Base-by-base conservation (phyloP, 2,888 invertebrate species). In the Reticulitermes lucifugus region DNA sequence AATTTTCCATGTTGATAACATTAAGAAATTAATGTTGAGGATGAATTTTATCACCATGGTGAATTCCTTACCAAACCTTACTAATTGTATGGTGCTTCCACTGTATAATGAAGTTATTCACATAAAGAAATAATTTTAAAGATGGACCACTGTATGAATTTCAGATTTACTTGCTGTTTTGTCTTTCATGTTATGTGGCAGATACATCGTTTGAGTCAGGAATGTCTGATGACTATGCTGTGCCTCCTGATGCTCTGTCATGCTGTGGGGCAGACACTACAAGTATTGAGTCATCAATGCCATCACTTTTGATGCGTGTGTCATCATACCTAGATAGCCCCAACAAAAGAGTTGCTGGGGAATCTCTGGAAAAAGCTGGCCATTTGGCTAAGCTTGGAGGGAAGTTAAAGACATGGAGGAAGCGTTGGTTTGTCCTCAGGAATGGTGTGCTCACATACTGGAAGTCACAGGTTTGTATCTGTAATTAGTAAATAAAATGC, bases 331-430 rank as follows among this genome's bases (percentile, higher is more conserved):
- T 88, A 70, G 88, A 88, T 12, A 87, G 87, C 75, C 86, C 87
- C 77, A 87, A 86, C 83, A 88, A 87, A 87, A 79, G 83, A n/a
- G 79, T 83, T 14, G 35, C 85, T 22, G 83, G 90, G 91, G 97
- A 97, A 89, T 95, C 96, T 1, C 90, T 98, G 82, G 98, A 98
- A 90, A 98, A 98, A 91, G 94, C 93, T 88, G 98, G 98, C 0
- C 97, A 97, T 89, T 93, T 98, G 73, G 97, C 97, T 73, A 97
- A 97, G 90, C 92, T 97, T 88, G 98, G 98, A 35, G 99, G 99
- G 41, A 98, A 98, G 90, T 92, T 99, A 43, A 99, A 98, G 92
- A 98, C 98, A 0, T 98, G 99, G 98, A 93, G 98, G 88, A 96
- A 98, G 89, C 93, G 98, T 89, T 99, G 98, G 97, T 99, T 99